These are phyloP conservation scores for Octodon degus DNA, from an alignment of 2,113 vertebrate genomes.

Conservation along the genomic window DNA sequence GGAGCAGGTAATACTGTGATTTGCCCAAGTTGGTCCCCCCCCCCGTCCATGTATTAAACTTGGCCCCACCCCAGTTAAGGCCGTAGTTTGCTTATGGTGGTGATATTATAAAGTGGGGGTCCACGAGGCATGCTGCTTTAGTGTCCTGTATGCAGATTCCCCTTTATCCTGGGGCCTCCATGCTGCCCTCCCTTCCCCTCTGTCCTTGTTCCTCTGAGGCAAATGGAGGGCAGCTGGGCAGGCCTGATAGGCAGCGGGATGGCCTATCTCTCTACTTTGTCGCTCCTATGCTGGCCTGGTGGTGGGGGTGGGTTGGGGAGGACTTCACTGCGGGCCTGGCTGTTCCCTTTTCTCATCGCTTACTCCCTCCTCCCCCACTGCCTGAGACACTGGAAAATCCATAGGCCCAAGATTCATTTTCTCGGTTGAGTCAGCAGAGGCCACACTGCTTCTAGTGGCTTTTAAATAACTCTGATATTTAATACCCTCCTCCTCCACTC, in stretches of 20 bases:
- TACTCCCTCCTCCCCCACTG: neutral
- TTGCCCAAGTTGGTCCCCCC: neutral
- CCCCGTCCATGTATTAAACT: constrained; percentile 44
- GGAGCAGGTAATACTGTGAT: neutral
- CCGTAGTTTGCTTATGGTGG: neutral
- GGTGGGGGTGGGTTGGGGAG: neutral
- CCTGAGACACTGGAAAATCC: constrained; percentile 67
- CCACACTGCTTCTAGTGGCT: constrained; percentile 47
- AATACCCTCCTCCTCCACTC: constrained; percentile 67
- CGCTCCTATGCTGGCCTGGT: neutral
- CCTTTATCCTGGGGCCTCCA: neutral
- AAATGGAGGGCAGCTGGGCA: neutral
- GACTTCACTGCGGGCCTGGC: neutral
- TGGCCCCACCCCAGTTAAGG: neutral
- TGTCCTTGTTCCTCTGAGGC: neutral
- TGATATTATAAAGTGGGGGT: neutral
- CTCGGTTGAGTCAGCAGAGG: constrained; percentile 77
- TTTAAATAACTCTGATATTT: constrained; percentile 78
- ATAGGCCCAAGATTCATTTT: constrained; percentile 75
- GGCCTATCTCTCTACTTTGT: neutral
- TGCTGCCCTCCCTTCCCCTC: neutral
- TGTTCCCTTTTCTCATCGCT: constrained; percentile 29
- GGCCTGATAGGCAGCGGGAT: neutral
- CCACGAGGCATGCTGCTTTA: neutral
- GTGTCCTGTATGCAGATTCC: neutral